Evolutionary conservation across 2,888 invertebrate species (phyloP), one percentile per base, ranked within the genome.

Genomic region (Tricholauxania praeusta): DNA sequence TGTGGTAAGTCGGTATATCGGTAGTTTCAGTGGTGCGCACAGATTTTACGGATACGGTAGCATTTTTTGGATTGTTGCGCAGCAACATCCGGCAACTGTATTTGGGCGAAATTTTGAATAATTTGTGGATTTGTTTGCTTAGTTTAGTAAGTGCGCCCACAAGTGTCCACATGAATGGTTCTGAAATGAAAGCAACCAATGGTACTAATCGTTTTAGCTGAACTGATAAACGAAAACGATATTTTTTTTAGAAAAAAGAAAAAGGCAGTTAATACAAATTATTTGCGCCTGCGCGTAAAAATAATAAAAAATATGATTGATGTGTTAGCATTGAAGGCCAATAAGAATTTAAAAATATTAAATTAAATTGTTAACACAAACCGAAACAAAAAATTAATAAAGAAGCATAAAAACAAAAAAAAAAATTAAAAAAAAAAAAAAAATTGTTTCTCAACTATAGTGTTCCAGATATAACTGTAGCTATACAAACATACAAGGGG

Each of bases 121-220:
- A 14, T 22, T 53, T 3, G 65, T 65, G 49, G 15, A 28, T 64
- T 65, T 14, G 3, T 12, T 63, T 17, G 15, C 59, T 48, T 32
- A 59, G 51, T 75, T 78, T 80, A 81, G 80, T 83, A 84, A 77
- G 80, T 82, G 81, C 86, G 85, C 80, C 86, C 84, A 81, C 85
- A 86, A 71, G 85, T 84, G 79, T 86, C 83, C 84, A 84, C 80
- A 78, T 86, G 86, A 77, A 83, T 82, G 75, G 85, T 86, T 84
- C 86, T 86, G 85, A 75, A 83, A 86, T 77, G 78, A 84, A 68
- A 71, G 55, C 67, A 55, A 22, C 67, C 64, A 39, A 19, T 47
- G 63, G 39, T 47, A 69, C 66, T 73, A 17, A 63, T 63, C 47
- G 63, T 12, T 53, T 70, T 70, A 62, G 53, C 64, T 62, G 59